phyloP scores from a whole-genome alignment of 2,113 vertebrate species.

The Brienomyrus brachyistius region DNA sequence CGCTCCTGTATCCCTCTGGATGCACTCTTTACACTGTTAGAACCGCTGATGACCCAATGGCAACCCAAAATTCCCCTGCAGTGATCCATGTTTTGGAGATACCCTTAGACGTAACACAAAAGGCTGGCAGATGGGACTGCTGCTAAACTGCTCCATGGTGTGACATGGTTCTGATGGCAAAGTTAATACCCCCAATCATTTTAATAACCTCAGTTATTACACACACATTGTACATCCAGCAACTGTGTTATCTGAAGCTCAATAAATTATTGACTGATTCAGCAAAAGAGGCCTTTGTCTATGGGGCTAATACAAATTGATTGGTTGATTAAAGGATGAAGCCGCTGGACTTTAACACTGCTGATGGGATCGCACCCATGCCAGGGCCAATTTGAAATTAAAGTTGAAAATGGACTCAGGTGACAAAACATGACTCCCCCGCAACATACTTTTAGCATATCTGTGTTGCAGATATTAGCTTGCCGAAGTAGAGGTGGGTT shows the following conservation, averaged over 20 bases:
- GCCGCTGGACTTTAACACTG: not conserved
- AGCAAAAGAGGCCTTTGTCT: not conserved
- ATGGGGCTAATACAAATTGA: not conserved
- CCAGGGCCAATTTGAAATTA: not conserved
- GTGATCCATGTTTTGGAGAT: not conserved
- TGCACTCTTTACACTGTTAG: not conserved
- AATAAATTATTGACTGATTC: conserved; percentile 8
- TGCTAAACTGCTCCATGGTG: not conserved
- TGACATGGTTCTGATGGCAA: not conserved
- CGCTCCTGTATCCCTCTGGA: not conserved
- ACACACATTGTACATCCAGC: not conserved
- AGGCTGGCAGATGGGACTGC: not conserved
- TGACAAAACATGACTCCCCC: not conserved
- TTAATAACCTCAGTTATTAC: not conserved
- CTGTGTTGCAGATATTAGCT: not conserved
- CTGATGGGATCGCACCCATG: not conserved
- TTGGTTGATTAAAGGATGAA: conserved; percentile 5
- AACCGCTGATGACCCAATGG: not conserved
- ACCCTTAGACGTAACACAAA: not conserved
- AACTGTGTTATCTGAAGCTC: not conserved
- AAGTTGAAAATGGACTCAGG: not conserved
- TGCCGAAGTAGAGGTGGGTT: no score
- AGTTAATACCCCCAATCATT: not conserved
- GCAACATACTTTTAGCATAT: not conserved
- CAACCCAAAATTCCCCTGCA: not conserved